These are phyloP conservation scores for Sarcophaga carnaria DNA, from an alignment of 2,888 invertebrate genomes.

Conservation along the genomic window DNA sequence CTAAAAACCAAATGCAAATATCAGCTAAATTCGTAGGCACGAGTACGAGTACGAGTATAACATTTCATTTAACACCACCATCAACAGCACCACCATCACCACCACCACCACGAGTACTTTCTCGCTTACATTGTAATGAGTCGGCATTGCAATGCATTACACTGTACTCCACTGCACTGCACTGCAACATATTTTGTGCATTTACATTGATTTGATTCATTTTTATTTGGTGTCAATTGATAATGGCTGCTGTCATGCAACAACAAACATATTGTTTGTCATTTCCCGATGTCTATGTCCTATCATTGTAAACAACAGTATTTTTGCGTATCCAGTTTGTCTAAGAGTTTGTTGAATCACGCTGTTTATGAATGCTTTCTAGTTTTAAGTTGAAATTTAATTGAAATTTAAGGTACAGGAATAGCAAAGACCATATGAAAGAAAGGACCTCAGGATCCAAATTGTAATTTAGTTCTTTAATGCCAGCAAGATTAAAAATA, in stretches of 20 bases:
- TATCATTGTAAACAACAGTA: constrained; percentile 18
- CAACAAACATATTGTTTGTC: constrained; percentile 49
- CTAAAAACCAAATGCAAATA: constrained; percentile 46
- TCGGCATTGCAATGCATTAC: constrained; percentile 6
- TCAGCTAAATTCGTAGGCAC: constrained; percentile 17
- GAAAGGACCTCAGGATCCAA: no score
- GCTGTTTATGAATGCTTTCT: not conserved
- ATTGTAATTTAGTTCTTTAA: no score
- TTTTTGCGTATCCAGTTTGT: not conserved
- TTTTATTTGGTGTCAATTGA: constrained; percentile 62
- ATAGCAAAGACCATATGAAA: no score
- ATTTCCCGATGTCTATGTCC: not conserved
- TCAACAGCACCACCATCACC: not conserved
- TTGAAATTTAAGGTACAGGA: no score
- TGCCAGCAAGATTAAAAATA: no score
- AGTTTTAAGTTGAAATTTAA: no score
- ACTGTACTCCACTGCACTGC: not conserved
- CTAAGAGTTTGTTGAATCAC: not conserved
- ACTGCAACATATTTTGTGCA: constrained; percentile 25
- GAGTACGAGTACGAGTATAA: not conserved
- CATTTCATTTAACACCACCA: constrained; percentile 38
- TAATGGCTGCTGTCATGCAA: constrained; percentile 39
- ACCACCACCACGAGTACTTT: not conserved
- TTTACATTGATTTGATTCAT: constrained; percentile 49
- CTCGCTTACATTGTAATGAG: not conserved